Evolutionary conservation across 1,140 invertebrate genomes (phyloP).

Genomic region (Cylas formicarius): DNA sequence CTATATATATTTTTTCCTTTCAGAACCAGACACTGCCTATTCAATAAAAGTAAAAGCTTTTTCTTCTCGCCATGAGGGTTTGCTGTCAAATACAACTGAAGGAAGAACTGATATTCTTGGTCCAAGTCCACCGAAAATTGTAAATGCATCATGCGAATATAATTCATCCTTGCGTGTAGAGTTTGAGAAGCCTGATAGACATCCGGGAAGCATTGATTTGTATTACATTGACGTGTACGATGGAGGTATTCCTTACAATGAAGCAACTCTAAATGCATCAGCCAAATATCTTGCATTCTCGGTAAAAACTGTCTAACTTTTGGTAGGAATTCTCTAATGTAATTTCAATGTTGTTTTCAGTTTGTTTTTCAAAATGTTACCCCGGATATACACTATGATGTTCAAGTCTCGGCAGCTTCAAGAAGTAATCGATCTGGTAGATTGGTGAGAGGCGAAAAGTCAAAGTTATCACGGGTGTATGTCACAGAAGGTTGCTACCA

Average conservation of each 20-base stretch:
- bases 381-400: conserved; percentile 65
- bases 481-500: conserved; percentile 58
- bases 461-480: conserved; percentile 55
- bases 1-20: conserved; percentile 32
- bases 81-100: conserved; percentile 61
- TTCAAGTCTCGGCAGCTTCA: conserved; percentile 64
- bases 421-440: conserved; percentile 58
- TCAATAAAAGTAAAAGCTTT: conserved; percentile 78
- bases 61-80: conserved; percentile 64
- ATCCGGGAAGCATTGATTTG: conserved; percentile 9
- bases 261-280: conserved; percentile 5
- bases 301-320: conserved; percentile 7
- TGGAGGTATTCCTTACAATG: conserved; percentile 5
- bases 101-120: conserved; percentile 74
- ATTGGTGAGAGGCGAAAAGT: conserved; percentile 60
- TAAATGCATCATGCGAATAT: conserved; percentile 72
- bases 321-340: neutral
- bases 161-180: conserved; percentile 17
- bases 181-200: conserved; percentile 8
- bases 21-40: conserved; percentile 76
- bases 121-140: conserved; percentile 68
- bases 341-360: conserved; percentile 44
- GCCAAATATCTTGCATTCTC: conserved; percentile 7
- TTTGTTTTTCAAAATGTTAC: conserved; percentile 67
- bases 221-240: conserved; percentile 20